Evolutionary conservation across 1,140 invertebrate genomes (phyloP).

Genomic region (Drosophila micromelanica): DNA sequence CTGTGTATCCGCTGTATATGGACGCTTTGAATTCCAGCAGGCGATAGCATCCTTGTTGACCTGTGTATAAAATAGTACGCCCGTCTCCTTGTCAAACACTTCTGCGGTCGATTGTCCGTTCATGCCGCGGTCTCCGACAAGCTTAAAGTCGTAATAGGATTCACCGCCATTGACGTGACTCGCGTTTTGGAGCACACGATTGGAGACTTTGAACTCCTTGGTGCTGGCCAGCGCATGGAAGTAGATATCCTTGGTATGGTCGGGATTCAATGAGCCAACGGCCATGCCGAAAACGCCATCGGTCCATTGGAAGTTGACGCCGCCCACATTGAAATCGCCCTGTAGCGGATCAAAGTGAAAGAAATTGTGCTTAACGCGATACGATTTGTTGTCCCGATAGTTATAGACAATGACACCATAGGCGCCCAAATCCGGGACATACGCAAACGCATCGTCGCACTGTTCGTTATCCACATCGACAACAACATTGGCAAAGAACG

Average conservation of each 20-base stretch:
- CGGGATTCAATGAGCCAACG: conserved; percentile 86
- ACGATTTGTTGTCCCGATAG: conserved; percentile 89
- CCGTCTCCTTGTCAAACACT: conserved; percentile 88
- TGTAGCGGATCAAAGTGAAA: conserved; percentile 92
- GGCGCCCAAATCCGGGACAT: conserved; percentile 89
- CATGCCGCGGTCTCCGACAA: conserved; percentile 89
- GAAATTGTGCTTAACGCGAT: conserved; percentile 91
- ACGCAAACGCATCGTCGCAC: conserved; percentile 90
- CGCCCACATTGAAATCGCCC: conserved; percentile 89
- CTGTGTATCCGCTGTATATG: conserved; percentile 88
- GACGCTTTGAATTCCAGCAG: conserved; percentile 89
- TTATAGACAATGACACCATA: conserved; percentile 91
- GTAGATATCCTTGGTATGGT: conserved; percentile 88
- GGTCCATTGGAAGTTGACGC: conserved; percentile 91
- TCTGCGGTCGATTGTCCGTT: conserved; percentile 90
- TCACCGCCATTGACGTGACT: conserved; percentile 86
- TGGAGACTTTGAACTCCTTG: conserved; percentile 90
- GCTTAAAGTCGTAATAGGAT: conserved; percentile 89
- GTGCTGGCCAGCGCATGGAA: conserved; percentile 91
- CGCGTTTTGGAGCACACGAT: conserved; percentile 89
- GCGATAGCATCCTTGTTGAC: conserved; percentile 87
- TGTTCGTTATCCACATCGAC: conserved; percentile 88
- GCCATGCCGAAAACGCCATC: conserved; percentile 90
- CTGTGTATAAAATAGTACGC: conserved; percentile 91
- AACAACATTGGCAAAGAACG: conserved; percentile 90